phyloP scores from a whole-genome alignment of 2,113 vertebrate species.

The Sinocyclocheilus anophthalmus region DNA sequence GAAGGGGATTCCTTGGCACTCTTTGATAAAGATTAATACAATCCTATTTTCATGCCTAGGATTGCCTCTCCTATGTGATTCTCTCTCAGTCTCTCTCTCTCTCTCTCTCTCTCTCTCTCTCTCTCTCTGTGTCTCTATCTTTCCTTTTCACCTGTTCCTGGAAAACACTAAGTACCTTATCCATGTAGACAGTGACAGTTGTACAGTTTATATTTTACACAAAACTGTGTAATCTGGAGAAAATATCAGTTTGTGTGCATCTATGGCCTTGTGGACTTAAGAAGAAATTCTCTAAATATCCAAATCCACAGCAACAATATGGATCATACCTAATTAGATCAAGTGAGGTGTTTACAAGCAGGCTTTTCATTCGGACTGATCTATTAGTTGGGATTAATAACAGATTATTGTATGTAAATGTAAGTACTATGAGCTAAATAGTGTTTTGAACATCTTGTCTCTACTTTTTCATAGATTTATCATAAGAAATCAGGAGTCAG shows the following conservation, averaged over 20 bases:
- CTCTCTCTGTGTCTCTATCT: constrained; percentile 36
- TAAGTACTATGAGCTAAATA: not conserved
- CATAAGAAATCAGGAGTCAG: not conserved
- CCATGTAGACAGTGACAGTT: constrained; percentile 70
- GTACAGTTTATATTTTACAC: constrained; percentile 46
- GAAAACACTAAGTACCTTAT: constrained; percentile 76
- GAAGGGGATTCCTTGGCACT: constrained; percentile 62
- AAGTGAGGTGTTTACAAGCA: not conserved
- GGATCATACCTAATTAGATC: not conserved
- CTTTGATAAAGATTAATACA: constrained; percentile 82
- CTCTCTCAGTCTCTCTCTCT: not conserved
- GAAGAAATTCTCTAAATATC: not conserved
- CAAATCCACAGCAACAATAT: not conserved
- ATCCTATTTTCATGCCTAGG: constrained; percentile 79
- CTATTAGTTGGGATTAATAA: not conserved
- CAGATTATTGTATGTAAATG: not conserved
- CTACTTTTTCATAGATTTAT: not conserved
- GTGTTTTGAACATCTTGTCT: not conserved
- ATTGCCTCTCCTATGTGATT: constrained; percentile 80
- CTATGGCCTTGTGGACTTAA: not conserved
- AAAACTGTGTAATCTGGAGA: not conserved
- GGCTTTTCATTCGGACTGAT: not conserved
- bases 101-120: constrained; percentile 35
- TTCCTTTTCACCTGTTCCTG: constrained; percentile 48
- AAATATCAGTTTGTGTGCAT: not conserved